These are phyloP conservation scores for Drosophila erecta DNA, from an alignment of 1,140 invertebrate species.

Conservation along the genomic window DNA sequence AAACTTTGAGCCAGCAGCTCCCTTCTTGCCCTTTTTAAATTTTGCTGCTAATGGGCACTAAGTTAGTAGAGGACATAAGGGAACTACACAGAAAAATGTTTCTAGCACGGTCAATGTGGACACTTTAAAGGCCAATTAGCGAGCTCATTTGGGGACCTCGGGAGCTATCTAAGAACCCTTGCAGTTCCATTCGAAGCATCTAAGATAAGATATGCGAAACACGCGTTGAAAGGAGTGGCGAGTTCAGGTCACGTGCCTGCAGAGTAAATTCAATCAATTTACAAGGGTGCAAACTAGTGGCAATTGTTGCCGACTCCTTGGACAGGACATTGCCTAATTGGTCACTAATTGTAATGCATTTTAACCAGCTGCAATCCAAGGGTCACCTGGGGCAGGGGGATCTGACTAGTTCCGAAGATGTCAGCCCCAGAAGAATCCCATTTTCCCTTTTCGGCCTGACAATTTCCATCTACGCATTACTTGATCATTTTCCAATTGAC, in stretches of 20 bases:
- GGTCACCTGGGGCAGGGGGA: conserved; percentile 35
- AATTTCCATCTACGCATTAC: conserved; percentile 65
- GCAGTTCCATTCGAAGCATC: conserved; percentile 25
- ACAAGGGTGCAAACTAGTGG: conserved; percentile 40
- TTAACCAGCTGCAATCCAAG: conserved; percentile 34
- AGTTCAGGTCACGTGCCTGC: conserved; percentile 60
- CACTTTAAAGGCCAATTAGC: conserved; percentile 31
- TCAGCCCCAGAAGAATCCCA: conserved; percentile 10
- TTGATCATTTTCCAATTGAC: conserved; percentile 81
- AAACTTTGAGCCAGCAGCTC: too few species aligned
- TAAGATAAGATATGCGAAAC: conserved; percentile 58
- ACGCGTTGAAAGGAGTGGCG: conserved; percentile 44
- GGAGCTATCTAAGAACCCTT: not conserved
- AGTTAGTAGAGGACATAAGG: too few species aligned
- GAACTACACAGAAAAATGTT: not conserved
- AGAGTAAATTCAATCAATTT: conserved; percentile 79
- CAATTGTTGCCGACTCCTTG: conserved; percentile 61
- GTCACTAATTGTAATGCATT: conserved; percentile 76
- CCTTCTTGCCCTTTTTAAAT: too few species aligned
- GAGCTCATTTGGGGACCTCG: conserved; percentile 20
- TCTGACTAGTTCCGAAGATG: conserved; percentile 8
- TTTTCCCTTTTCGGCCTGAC: conserved; percentile 28
- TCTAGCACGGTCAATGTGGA: not conserved
- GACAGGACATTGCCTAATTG: conserved; percentile 63
- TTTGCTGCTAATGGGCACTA: too few species aligned